These are phyloP conservation scores for Puffinus mauretanicus DNA, from an alignment of 2,113 vertebrate species.

Conservation along the genomic window DNA sequence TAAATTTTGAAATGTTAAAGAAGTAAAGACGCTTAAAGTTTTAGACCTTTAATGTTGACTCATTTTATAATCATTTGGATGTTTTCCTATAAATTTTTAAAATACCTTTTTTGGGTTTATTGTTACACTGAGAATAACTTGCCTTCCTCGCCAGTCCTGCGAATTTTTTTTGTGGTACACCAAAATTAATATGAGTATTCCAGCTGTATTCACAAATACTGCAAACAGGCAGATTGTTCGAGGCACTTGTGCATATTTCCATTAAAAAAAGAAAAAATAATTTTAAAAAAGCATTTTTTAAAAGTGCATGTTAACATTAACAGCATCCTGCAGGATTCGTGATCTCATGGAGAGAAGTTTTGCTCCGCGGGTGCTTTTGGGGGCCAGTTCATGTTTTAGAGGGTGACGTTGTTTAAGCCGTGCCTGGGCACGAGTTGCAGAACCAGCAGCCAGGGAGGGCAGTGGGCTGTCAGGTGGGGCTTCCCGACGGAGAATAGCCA, in stretches of 20 bases:
- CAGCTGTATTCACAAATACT: neutral
- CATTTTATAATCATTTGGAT: neutral
- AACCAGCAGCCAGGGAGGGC: neutral
- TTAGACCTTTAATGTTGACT: neutral
- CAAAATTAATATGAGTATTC: neutral
- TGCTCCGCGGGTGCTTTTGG: neutral
- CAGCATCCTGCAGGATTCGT: neutral
- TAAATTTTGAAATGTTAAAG: neutral
- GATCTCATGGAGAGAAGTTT: neutral
- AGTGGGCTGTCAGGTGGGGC: neutral
- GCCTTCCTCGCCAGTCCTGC: neutral
- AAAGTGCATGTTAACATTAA: neutral
- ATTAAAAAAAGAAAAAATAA: neutral
- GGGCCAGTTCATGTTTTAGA: neutral
- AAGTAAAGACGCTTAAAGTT: neutral
- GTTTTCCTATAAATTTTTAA: neutral
- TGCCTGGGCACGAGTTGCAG: neutral
- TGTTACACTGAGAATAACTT: neutral
- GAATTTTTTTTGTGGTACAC: neutral
- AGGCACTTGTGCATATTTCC: neutral
- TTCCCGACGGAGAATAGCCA: neutral
- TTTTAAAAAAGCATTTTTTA: neutral
- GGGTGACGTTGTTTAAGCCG: neutral
- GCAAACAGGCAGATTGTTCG: neutral
- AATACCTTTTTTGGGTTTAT: neutral